Base-by-base conservation (phyloP, 2,113 vertebrate genomes). In the Lasiurus borealis region DNA sequence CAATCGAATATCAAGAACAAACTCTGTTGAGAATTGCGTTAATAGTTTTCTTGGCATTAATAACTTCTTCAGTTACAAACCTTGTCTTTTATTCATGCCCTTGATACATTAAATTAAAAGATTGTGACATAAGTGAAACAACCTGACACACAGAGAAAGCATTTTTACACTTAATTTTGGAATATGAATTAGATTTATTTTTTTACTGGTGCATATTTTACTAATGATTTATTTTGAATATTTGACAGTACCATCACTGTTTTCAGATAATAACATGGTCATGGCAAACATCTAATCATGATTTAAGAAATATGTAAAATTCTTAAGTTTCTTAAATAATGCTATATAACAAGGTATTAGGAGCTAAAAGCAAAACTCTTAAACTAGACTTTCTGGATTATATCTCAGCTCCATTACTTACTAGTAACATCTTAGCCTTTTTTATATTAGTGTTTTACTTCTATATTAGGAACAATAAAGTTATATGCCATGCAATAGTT, bases 1-100 rank as follows among this genome's bases (percentile, higher is more conserved):
- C n/a, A n/a, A n/a, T n/a, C n/a, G 62, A 95, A 95, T 9, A 80
- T 21, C 46, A 95, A 57, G 23, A 94, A 83, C 8, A 93, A 94
- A 95, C 1, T 93, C 72, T 50, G 9, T 34, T 93, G 72, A 95
- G 40, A 97, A 95, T 44, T 31, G 0, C 0, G 2, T 87, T 95
- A 78, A 92, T 66, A 64, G 2, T 52, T 95, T 96, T 88, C 71
- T 83, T 62, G 15, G 13, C 31, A 89, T 85, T 90, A 95, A 64
- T 85, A 86, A 88, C 25, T 83, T 86, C 23, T 88, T 93, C 36
- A 88, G 3, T 80, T 97, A 66, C 0, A 44, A 1, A 68, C 19
- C n/a, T 57, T 48, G 62, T 85, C 40, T 29, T 87, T 40, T 50
- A 48, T 85, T 59, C 52, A 46, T 64, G 50, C 2, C 57, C 59